phyloP scores from a whole-genome alignment of 2,888 invertebrate species.

The Latrodectus hesperus region DNA sequence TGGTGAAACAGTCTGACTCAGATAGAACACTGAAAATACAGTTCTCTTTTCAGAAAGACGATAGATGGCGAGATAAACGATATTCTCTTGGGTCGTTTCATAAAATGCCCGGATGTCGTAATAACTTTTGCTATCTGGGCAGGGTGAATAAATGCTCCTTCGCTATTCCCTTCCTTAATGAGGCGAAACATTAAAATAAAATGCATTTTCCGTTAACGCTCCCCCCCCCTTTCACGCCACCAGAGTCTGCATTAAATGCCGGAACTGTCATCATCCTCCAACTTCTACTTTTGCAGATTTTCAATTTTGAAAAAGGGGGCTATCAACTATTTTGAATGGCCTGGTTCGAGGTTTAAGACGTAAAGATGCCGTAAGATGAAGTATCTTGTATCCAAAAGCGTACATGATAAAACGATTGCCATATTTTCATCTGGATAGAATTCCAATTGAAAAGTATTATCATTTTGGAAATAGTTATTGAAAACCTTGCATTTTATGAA shows the following conservation, averaged over 20 bases:
- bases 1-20: too few species aligned
- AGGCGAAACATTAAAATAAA: conserved; percentile 54
- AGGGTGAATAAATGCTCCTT: conserved; percentile 36
- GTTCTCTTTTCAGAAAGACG: background rate
- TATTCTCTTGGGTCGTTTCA: background rate
- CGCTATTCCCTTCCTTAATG: conserved; percentile 45
- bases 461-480: too few species aligned
- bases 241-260: conserved; percentile 45
- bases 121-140: conserved; percentile 6
- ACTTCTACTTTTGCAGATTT: conserved; percentile 28
- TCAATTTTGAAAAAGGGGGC: conserved; percentile 34
- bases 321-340: background rate
- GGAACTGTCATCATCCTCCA: conserved; percentile 49
- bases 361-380: too few species aligned
- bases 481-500: too few species aligned
- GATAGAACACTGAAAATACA: too few species aligned
- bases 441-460: too few species aligned
- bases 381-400: too few species aligned
- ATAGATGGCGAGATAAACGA: conserved; percentile 25
- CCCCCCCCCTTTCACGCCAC: conserved; percentile 32
- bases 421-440: too few species aligned
- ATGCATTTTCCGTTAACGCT: conserved; percentile 45
- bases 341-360: background rate
- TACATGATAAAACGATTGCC: too few species aligned
- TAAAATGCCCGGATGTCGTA: background rate